Base-by-base conservation (phyloP, 2,113 vertebrate genomes). In the Rhodinocichla rosea region DNA sequence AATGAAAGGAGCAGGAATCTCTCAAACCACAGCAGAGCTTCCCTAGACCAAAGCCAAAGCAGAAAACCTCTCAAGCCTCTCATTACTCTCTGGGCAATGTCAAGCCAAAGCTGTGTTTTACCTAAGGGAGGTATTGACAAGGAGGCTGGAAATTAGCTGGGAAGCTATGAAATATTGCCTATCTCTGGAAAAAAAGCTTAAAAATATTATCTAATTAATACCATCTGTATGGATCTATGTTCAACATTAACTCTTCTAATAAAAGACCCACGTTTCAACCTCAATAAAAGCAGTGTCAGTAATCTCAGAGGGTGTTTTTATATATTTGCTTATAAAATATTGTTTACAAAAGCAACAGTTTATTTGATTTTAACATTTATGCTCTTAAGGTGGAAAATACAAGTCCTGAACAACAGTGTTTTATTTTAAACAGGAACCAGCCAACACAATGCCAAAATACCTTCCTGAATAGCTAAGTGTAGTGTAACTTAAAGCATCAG, bases 371-470 rank as follows among this genome's bases (percentile, higher is more conserved):
- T 44, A 35, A 2, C 64, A 63, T 71, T 87, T 68, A 50, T 32
- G 33, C 26, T 70, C 14, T 50, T 78, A 49, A 91, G 27, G 22
- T 35, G 7, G 32, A 90, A 87, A 50, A 64, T n/a, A 10, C 3
- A 80, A 73, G 28, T 52, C 20, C 82, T 73, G 55, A 33, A 71
- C 27, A 60, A 37, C 15, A 19, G 40, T 73, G 57, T 37, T 94
- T 85, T 65, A 47, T 63, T 80, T 93, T 83, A 86, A 92, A 83
- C 32, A 74, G 32, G 70, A 90, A 73, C 49, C 22, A 86, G 50
- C 20, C 81, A 44, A 55, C 32, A 56, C 32, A 57, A 44, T 57
- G 88, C 82, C 90, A 92, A 96, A 93, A 96, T 90, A 77, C 68
- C 76, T 83, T 63, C 50, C 79, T 55, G 71, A 77, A 80, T 55